Base-by-base conservation (phyloP, 2,797 vertebrate genomes). In the Clamator glandarius region DNA sequence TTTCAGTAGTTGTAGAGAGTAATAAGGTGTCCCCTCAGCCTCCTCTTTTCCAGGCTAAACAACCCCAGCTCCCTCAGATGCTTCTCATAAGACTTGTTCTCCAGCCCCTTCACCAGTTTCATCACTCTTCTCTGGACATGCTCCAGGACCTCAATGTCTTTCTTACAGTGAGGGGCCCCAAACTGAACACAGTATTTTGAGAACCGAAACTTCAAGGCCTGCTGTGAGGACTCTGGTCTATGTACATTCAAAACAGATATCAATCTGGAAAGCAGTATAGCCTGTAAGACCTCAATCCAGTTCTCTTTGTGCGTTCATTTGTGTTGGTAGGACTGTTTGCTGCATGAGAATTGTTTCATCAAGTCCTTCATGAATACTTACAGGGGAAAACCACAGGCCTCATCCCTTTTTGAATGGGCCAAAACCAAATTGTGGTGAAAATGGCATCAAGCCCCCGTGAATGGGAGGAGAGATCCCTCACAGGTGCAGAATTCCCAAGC, bases 401-500 rank as follows among this genome's bases (percentile, higher is more conserved):
- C 33, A 24, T 28, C 39, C 55, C 14, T 75, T 86, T 69, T 66
- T 51, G 26, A 82, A 73, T 19, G 58, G 81, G 31, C 59, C n/a
- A 57, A 63, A 92, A 62, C 17, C 62, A 87, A 62, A 6, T 41
- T 52, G 48, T 85, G 39, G 77, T 74, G 63, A 78, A 87, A 95
- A 69, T 66, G 8, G 24, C 79, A 33, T 86, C 51, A 67, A 52
- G 59, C 54, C 54, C 59, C 42, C 68, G 68, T 41, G 61, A 86
- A 64, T 3, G 15, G 44, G 67, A 78, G 84, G 69, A 62, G 44
- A 87, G 70, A 57, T 57, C 70, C 69, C 73, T 84, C 61, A 24
- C 81, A 92, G 62, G 46, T 83, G 82, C 46, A 75, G 70, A 82
- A 88, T 87, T 87, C 85, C 69, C 78, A 61, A 67, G 72, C 72